Conservation (phyloP, 2,113 vertebrate genomes). For the Dromaius novaehollandiae region DNA sequence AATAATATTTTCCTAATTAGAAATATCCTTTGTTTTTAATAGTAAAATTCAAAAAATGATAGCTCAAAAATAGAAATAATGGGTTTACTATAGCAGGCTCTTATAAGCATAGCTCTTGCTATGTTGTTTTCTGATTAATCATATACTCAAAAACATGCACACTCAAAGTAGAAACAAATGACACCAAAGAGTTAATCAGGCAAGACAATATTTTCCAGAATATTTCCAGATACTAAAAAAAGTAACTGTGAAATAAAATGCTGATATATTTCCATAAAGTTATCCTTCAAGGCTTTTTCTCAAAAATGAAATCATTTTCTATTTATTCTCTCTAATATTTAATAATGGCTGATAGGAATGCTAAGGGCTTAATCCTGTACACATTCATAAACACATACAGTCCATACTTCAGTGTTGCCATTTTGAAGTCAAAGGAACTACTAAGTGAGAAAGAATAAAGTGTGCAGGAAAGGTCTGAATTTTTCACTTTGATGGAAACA, state of each 20-base stretch:
- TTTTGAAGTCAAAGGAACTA: constrained; percentile 14
- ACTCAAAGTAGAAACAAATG: not conserved
- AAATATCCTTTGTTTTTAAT: not conserved
- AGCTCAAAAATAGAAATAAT: not conserved
- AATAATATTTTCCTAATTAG: not conserved
- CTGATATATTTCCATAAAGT: not conserved
- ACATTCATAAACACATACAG: not conserved
- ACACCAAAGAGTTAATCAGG: not conserved
- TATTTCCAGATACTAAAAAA: not conserved
- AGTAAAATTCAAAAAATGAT: not conserved
- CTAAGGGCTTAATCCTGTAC: not conserved
- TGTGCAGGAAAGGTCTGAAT: not conserved
- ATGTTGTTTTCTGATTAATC: not conserved
- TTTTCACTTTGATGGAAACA: not conserved
- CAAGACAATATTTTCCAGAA: not conserved
- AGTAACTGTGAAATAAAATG: not conserved
- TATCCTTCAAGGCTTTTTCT: rapidly evolving
- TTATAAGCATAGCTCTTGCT: not conserved
- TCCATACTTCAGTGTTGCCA: not conserved
- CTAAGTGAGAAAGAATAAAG: not conserved
- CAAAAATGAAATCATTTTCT: rapidly evolving
- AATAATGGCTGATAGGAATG: not conserved
- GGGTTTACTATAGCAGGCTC: not conserved
- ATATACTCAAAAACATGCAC: not conserved
- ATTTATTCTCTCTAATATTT: not conserved